Evolutionary conservation across 2,888 invertebrate genomes (phyloP).

Genomic region (Eucera pruinosa): DNA sequence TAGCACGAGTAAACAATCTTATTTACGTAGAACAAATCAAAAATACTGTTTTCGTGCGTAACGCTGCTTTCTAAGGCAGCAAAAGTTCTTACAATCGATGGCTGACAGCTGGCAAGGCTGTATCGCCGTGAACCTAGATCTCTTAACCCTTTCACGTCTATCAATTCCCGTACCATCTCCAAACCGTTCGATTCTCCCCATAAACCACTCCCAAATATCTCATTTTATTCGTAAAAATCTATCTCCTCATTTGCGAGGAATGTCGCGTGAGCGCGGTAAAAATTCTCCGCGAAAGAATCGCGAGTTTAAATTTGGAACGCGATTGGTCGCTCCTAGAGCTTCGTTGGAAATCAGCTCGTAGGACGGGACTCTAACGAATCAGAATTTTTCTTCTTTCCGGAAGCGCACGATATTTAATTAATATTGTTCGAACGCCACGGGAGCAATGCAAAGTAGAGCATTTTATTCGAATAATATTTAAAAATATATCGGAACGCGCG

Average conservation of each 20-base stretch:
- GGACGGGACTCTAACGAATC: slow-evolving; percentile 58
- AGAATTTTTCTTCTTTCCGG: slow-evolving; percentile 45
- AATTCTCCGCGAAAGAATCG: neutral
- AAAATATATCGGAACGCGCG: too few species aligned
- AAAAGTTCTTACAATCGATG: slow-evolving; percentile 77
- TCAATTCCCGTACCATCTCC: slow-evolving; percentile 19
- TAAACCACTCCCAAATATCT: neutral
- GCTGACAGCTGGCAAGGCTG: slow-evolving; percentile 78
- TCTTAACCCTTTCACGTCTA: slow-evolving; percentile 63
- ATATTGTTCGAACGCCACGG: neutral
- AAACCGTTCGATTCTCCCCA: neutral
- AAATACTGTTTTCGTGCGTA: slow-evolving; percentile 54
- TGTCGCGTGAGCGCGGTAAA: neutral
- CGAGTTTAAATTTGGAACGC: neutral
- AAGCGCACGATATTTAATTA: slow-evolving; percentile 27
- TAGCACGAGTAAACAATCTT: slow-evolving; percentile 37
- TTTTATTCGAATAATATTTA: neutral
- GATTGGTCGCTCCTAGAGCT: slow-evolving; percentile 36
- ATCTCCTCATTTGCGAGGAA: neutral
- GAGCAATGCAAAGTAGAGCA: neutral
- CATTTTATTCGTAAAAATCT: neutral
- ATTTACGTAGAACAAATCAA: slow-evolving; percentile 28
- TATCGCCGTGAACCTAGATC: slow-evolving; percentile 62
- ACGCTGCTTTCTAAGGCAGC: slow-evolving; percentile 63
- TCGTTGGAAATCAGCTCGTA: slow-evolving; percentile 38